Evolutionary conservation across 2,797 vertebrate genomes (phyloP).

Genomic region (Phalanger gymnotis): DNA sequence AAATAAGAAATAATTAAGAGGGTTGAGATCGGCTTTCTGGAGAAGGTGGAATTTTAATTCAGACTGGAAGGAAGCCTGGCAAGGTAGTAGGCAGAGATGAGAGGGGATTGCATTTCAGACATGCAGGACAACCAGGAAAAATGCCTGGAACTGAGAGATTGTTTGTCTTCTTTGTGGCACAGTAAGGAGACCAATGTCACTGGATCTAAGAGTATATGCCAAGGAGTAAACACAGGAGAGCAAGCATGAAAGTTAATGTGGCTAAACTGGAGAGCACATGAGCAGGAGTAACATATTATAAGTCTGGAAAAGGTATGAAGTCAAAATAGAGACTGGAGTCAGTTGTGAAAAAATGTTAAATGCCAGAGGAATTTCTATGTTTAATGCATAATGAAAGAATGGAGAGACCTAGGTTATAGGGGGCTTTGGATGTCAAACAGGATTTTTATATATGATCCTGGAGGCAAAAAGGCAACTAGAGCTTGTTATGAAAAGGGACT

Average conservation of each 20-base stretch:
- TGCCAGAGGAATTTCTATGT: too few species aligned
- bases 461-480: not conserved
- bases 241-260: too few species aligned
- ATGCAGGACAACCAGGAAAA: not conserved
- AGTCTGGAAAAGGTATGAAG: too few species aligned
- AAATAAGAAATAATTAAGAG: not conserved
- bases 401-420: not conserved
- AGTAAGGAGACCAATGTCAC: not conserved
- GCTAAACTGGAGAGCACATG: too few species aligned
- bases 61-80: not conserved
- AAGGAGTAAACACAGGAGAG: not conserved
- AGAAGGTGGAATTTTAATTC: not conserved
- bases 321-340: too few species aligned
- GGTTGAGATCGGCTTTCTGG: not conserved
- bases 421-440: not conserved
- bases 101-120: not conserved
- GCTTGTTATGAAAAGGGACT: not conserved
- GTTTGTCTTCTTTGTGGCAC: not conserved
- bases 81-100: not conserved
- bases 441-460: not conserved
- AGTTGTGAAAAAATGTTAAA: too few species aligned
- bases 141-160: not conserved
- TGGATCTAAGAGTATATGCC: not conserved
- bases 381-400: too few species aligned
- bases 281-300: too few species aligned